These are phyloP conservation scores for Palythoa heliodiscus DNA, from an alignment of 92 coral and sea anemone genomes.

Conservation along the genomic window DNA sequence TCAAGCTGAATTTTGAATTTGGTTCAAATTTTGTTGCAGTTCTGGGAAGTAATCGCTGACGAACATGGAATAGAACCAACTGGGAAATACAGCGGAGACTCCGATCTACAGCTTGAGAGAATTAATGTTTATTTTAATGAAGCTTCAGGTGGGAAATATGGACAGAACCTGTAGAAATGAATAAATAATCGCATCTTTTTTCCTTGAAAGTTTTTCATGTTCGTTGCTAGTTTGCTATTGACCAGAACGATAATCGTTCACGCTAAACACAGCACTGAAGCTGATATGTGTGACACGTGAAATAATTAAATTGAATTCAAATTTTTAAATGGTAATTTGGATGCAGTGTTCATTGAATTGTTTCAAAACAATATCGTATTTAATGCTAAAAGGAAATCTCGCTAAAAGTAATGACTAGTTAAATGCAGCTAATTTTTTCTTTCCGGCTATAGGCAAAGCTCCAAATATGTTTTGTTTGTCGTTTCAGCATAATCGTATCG, in stretches of 20 bases:
- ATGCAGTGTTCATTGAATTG: background rate
- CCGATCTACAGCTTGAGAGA: conserved; percentile 69
- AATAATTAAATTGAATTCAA: background rate
- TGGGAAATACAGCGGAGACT: conserved; percentile 63
- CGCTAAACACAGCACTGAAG: background rate
- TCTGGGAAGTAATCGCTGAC: conserved; percentile 80
- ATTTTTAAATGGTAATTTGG: conserved; percentile 18
- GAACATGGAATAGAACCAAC: conserved; percentile 82
- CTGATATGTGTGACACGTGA: background rate
- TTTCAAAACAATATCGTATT: conserved; percentile 17
- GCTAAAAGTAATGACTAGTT: background rate
- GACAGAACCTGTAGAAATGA: background rate
- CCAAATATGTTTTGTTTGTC: background rate
- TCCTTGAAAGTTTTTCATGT: background rate
- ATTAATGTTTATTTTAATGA: conserved; percentile 76
- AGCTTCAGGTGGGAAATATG: conserved; percentile 58
- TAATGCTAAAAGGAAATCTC: background rate
- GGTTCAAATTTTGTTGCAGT: conserved; percentile 42
- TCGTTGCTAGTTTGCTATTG: background rate
- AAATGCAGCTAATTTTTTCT: conserved; percentile 4
- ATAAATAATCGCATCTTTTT: background rate
- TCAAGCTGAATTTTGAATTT: too few relatives aligned
- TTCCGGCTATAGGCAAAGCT: background rate
- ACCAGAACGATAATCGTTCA: background rate
- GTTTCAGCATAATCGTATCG: background rate